Evolutionary conservation across 2,113 vertebrate genomes (phyloP).

Genomic region (Hippoglossus stenolepis): DNA sequence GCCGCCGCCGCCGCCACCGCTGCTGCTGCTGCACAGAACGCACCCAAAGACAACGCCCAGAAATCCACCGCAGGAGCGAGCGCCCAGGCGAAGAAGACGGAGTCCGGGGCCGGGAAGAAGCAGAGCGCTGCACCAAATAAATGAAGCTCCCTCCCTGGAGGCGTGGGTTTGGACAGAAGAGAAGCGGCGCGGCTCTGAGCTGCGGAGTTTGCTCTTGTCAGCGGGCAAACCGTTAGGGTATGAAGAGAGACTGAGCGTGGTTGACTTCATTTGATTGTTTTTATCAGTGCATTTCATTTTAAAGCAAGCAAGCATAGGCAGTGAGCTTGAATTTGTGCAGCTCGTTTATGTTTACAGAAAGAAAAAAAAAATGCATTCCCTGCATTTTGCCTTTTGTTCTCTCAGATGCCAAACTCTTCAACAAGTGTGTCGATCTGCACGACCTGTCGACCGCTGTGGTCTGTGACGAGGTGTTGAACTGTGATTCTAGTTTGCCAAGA

Average conservation of each 20-base stretch:
- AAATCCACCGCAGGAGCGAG: constrained; percentile 48
- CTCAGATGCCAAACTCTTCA: constrained; percentile 85
- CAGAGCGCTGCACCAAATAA: constrained; percentile 63
- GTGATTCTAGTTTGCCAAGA: constrained; percentile 54
- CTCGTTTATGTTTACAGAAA: constrained; percentile 84
- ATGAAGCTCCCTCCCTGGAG: constrained; percentile 37
- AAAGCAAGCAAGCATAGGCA: constrained; percentile 51
- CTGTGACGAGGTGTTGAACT: constrained; percentile 37
- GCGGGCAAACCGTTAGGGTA: constrained; percentile 17
- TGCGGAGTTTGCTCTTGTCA: constrained; percentile 27
- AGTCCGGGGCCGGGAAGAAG: constrained; percentile 62
- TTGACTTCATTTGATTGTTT: constrained; percentile 58
- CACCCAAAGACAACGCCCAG: constrained; percentile 72
- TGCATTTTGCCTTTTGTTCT: constrained; percentile 74
- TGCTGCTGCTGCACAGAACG: constrained; percentile 12
- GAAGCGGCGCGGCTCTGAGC: constrained; percentile 31
- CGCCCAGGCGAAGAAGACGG: constrained; percentile 69
- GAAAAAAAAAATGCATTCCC: constrained; percentile 75
- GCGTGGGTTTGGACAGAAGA: constrained; percentile 20
- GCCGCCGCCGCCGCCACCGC: not conserved
- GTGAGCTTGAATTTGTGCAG: constrained; percentile 70
- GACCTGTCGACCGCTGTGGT: constrained; percentile 37
- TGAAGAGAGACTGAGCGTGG: constrained; percentile 49
- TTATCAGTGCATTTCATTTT: constrained; percentile 73
- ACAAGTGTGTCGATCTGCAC: constrained; percentile 33